These are phyloP conservation scores for Asarcornis scutulata DNA, from an alignment of 2,113 vertebrate genomes.

Conservation along the genomic window DNA sequence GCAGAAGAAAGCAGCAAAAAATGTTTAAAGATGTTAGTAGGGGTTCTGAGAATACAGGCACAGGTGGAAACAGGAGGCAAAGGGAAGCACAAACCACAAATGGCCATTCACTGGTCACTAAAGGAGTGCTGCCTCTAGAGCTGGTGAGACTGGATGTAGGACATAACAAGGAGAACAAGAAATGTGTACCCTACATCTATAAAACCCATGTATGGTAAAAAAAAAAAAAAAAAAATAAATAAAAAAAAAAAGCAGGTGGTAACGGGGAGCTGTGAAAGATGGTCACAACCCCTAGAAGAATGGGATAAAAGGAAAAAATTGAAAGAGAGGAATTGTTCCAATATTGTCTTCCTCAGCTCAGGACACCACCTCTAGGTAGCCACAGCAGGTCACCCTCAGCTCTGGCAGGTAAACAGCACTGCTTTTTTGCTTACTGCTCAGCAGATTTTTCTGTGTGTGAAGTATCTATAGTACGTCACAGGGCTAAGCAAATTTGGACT, in stretches of 20 bases:
- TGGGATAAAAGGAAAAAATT: neutral
- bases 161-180: neutral
- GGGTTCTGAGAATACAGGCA: neutral
- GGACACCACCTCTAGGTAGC: neutral
- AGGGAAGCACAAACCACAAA: neutral
- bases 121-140: neutral
- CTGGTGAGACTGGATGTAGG: neutral
- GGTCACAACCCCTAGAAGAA: neutral
- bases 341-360: neutral
- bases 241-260: neutral
- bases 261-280: neutral
- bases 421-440: neutral
- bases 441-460: neutral
- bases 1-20: neutral
- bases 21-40: neutral
- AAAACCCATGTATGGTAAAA: neutral
- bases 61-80: neutral
- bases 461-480: neutral
- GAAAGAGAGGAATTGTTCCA: neutral
- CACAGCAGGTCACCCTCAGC: neutral
- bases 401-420: neutral
- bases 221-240: neutral
- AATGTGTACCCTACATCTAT: neutral
- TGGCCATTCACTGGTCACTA: too few species aligned
- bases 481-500: neutral